phyloP scores from a whole-genome alignment of 1,140 invertebrate genomes.

The Thaumatotibia leucotreta region DNA sequence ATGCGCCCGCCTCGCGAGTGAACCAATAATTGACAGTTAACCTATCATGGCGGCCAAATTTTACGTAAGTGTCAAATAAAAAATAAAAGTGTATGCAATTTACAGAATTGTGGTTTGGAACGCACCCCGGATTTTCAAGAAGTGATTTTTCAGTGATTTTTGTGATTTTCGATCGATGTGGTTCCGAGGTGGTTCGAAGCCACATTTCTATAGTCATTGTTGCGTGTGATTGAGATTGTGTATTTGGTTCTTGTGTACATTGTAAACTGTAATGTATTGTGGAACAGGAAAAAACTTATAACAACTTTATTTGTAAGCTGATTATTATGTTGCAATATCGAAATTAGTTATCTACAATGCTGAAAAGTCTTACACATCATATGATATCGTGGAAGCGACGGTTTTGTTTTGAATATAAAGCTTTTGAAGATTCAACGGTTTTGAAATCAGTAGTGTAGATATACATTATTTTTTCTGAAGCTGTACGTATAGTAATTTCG shows the following conservation, averaged over 20 bases:
- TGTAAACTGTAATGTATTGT: not conserved
- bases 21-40: constrained; percentile 55
- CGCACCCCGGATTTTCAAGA: constrained; percentile 31
- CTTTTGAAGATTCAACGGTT: too few species aligned
- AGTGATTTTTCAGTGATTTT: not conserved
- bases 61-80: constrained; percentile 65
- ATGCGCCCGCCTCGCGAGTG: constrained; percentile 58
- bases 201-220: constrained; percentile 53
- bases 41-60: constrained; percentile 67
- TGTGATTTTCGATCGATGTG: not conserved
- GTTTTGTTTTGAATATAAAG: too few species aligned
- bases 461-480: too few species aligned
- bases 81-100: constrained; percentile 24
- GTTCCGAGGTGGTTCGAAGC: constrained; percentile 45
- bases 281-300: not conserved
- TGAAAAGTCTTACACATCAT: too few species aligned
- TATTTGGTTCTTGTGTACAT: not conserved
- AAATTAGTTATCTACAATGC: too few species aligned
- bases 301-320: not conserved
- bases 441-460: too few species aligned
- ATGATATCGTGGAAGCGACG: too few species aligned
- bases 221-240: constrained; percentile 1
- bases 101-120: constrained; percentile 60
- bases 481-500: too few species aligned
- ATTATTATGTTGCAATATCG: too few species aligned